Conservation (phyloP, 2,113 vertebrate species). For the Nibea coibor region DNA sequence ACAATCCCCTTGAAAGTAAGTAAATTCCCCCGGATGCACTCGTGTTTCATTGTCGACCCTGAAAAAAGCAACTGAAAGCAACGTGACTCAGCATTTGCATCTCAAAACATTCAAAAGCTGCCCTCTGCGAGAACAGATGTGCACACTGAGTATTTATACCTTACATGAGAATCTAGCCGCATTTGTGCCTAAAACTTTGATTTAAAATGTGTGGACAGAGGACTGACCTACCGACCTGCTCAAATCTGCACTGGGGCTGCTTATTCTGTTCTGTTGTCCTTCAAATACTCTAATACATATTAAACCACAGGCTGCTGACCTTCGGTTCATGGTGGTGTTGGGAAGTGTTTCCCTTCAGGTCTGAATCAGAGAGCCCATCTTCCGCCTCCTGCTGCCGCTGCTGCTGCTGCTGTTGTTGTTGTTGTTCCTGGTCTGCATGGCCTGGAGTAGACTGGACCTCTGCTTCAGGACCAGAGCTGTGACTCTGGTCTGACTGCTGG, state of each 20-base stretch:
- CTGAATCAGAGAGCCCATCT: constrained; percentile 45
- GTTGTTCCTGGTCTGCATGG: constrained; percentile 58
- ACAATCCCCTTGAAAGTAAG: not conserved
- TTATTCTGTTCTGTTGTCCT: not conserved
- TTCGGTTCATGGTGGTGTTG: constrained; percentile 46
- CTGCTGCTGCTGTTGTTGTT: constrained; percentile 11
- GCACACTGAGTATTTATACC: constrained; percentile 11
- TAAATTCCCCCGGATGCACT: too few species aligned
- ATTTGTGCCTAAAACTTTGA: not conserved
- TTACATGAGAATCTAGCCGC: not conserved
- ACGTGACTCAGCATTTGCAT: constrained; percentile 12
- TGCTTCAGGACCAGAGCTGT: constrained; percentile 57
- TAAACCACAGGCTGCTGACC: constrained; percentile 48
- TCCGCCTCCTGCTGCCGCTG: constrained; percentile 51
- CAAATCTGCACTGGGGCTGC: not conserved
- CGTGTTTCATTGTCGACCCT: not conserved
- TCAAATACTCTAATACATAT: not conserved
- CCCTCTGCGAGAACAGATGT: constrained; percentile 9
- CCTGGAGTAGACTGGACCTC: constrained; percentile 53
- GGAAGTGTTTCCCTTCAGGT: constrained; percentile 62
- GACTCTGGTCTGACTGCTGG: constrained; percentile 51
- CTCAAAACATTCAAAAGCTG: constrained; percentile 32
- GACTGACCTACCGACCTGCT: not conserved
- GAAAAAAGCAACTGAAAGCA: constrained; percentile 6
- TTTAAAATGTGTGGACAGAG: not conserved